Percentiles rank a stretch among this genome's conserved stretches.
phyloP scores from a whole-genome alignment of 2,797 vertebrate genomes.

The Phoeniculus purpureus region DNA sequence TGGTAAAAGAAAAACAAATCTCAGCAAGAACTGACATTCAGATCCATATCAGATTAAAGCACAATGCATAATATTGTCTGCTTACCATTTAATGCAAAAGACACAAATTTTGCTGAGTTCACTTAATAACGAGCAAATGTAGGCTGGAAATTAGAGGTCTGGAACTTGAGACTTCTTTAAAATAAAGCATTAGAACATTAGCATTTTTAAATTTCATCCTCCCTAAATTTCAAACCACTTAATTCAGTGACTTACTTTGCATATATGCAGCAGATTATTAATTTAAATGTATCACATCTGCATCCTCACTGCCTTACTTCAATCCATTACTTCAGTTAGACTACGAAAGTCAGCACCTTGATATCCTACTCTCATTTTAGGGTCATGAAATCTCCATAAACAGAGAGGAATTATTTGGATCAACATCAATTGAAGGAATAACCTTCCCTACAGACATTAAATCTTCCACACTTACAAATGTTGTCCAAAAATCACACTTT shows the following conservation, averaged over 20 bases:
- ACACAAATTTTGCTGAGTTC: conserved; percentile 38
- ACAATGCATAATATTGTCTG: conserved; percentile 11
- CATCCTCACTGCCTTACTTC: neutral
- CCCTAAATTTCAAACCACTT: neutral
- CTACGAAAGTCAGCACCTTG: conserved; percentile 5
- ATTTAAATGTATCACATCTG: neutral
- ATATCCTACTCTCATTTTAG: neutral
- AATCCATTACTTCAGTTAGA: neutral
- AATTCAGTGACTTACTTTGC: conserved; percentile 15
- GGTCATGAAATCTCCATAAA: neutral
- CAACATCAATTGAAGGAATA: neutral
- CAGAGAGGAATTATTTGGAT: neutral
- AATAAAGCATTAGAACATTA: neutral
- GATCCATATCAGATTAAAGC: conserved; percentile 43
- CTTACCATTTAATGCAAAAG: conserved; percentile 38
- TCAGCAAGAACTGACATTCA: conserved; percentile 34
- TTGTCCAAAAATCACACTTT: neutral
- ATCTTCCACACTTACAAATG: neutral
- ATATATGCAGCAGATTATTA: neutral
- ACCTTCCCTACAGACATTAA: neutral
- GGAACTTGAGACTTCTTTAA: neutral
- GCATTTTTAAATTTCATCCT: neutral
- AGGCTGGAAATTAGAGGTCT: conserved; percentile 34
- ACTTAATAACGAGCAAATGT: conserved; percentile 16
- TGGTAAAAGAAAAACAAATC: conserved; percentile 41